These are phyloP conservation scores for Microchirus variegatus DNA, from an alignment of 2,797 vertebrate genomes.

Conservation along the genomic window DNA sequence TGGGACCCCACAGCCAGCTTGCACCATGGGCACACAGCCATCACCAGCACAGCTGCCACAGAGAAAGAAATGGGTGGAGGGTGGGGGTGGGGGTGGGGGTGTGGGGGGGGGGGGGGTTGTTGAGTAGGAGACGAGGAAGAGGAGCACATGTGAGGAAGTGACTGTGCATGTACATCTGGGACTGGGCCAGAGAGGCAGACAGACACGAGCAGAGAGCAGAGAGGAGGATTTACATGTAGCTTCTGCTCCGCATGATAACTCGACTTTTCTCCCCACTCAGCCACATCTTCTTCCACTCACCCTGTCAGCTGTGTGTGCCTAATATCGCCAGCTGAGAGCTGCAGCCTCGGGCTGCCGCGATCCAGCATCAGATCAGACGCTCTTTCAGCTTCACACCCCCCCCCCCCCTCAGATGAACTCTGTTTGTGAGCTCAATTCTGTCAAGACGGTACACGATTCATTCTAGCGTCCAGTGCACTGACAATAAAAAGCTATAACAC, in stretches of 20 bases:
- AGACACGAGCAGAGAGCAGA: conserved; percentile 37
- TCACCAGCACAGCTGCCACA: conserved; percentile 83
- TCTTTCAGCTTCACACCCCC: no score
- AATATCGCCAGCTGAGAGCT: conserved; percentile 66
- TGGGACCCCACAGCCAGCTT: conserved; percentile 82
- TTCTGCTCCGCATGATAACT: conserved; percentile 51
- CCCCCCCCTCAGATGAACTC: conserved; percentile 24
- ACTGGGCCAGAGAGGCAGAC: conserved; percentile 47
- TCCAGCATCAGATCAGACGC: conserved; percentile 49
- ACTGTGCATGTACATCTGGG: conserved; percentile 52
- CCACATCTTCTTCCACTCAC: conserved; percentile 44
- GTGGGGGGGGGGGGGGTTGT: conserved; percentile 38
- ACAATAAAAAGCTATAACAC: no score
- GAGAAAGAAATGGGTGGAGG: conserved; percentile 34
- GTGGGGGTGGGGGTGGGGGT: conserved; percentile 13
- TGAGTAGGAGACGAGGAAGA: conserved; percentile 50
- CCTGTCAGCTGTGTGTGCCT: conserved; percentile 51
- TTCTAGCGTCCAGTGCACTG: no score
- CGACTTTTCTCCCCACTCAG: conserved; percentile 50
- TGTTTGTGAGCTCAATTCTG: not conserved
- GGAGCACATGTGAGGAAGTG: conserved; percentile 48
- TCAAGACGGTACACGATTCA: no score
- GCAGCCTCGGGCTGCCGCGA: conserved; percentile 57
- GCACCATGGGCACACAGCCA: conserved; percentile 80
- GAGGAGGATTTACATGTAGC: conserved; percentile 39